Evolutionary conservation across 1,140 invertebrate species (phyloP), one percentile per base, ranked within the genome.

Genomic region (Colletes gigas): DNA sequence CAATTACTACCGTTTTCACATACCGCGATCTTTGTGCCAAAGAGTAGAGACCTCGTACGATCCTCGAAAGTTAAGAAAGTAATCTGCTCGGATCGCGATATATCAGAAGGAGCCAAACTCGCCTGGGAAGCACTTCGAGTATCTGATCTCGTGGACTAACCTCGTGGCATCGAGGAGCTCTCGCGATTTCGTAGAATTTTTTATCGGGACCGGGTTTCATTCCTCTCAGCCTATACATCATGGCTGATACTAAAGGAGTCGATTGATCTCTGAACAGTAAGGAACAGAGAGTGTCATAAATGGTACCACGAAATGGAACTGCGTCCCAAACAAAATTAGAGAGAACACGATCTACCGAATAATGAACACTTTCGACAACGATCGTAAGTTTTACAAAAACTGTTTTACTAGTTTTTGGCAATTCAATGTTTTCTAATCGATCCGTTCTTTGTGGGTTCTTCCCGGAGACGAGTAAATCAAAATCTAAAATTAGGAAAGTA

Each of bases 21-120:
- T 52, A 73, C 30, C 77, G 60, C 77, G 77, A 79, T 79, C 70
- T 66, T 79, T 79, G 77, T 79, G 77, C 77, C 77, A 79, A 79
- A 79, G 52, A 41, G 77, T 79, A 73, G 60, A 71, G 60, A 71
- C 59, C 47, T 30, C 44, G 44, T 63, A 73, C 54, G 30, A 44
- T 65, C 30, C 60, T n/a, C 30, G 19, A 8, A 30, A 54, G n/a
- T 54, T 17, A 63, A 72, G 47, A 72, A 54, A 78, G 8, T 63
- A 78, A 72, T 15, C 15, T 19, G 69, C 59, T 50, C 68, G 39
- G 19, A 74, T 60, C 78, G 63, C 62, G 71, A 55, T 54, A 55
- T 44, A 19, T 19, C 12, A 65, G 52, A 4, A n/a, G 47, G 0
- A 47, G 44, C 44, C 21, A 52, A 60, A 57, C 9, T 39, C 57